Percentiles rank a stretch among this genome's conserved stretches.
phyloP scores from a whole-genome alignment of 1,140 invertebrate genomes.

The Physella acuta region DNA sequence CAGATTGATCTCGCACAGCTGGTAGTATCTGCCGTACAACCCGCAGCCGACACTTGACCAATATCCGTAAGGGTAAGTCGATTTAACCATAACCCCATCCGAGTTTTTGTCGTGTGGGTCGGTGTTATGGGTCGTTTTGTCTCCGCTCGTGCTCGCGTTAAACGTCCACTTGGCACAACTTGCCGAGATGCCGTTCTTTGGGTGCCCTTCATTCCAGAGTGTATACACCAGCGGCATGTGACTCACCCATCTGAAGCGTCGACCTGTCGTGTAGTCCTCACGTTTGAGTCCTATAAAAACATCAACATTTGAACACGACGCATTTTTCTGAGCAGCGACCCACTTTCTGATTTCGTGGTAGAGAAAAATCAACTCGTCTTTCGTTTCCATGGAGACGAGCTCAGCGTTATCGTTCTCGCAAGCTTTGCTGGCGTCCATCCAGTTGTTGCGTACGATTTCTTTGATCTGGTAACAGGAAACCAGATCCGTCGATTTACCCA shows the following conservation, averaged over 20 bases:
- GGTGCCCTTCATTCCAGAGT: neutral
- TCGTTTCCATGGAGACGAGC: neutral
- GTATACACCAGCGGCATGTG: conserved; percentile 5
- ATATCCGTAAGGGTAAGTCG: neutral
- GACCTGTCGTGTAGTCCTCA: neutral
- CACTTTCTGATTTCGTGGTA: neutral
- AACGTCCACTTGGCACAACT: neutral
- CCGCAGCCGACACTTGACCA: neutral
- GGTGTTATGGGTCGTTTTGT: too few relatives aligned
- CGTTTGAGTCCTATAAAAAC: neutral
- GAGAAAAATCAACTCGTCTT: neutral
- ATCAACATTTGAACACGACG: neutral
- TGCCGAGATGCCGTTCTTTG: neutral
- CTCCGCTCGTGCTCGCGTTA: too few relatives aligned
- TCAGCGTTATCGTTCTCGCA: neutral
- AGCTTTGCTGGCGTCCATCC: conserved; percentile 3
- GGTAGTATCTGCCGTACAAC: too few relatives aligned
- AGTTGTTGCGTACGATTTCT: neutral
- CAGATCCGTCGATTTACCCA: neutral
- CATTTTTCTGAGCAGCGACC: neutral
- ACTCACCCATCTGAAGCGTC: conserved; percentile 11
- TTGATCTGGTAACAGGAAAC: neutral
- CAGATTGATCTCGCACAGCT: conserved; percentile 9
- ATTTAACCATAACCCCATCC: neutral
- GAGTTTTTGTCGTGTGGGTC: neutral